Percentiles rank a stretch among this genome's conserved stretches.
Conservation (phyloP, 2,113 vertebrate genomes). For the Hylia prasina region DNA sequence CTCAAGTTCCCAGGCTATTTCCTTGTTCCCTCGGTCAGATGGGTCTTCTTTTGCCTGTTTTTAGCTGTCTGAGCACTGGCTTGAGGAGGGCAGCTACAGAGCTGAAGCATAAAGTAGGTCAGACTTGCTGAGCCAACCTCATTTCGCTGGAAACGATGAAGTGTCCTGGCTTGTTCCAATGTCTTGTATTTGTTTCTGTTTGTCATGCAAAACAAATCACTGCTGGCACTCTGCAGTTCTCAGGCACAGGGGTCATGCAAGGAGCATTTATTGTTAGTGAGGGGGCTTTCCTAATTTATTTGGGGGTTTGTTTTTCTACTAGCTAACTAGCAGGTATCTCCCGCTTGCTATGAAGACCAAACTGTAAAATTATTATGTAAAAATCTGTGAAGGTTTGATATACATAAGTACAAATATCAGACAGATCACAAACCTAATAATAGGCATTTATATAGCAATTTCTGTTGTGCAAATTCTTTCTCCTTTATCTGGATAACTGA, state of each 20-base stretch:
- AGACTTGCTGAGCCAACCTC: background rate
- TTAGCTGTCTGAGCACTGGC: background rate
- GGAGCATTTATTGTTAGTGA: background rate
- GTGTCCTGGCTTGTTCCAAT: background rate
- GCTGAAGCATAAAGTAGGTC: background rate
- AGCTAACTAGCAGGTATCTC: background rate
- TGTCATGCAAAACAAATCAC: background rate
- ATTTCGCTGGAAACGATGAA: background rate
- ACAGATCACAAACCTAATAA: background rate
- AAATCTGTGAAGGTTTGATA: background rate
- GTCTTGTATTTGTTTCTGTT: background rate
- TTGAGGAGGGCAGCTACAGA: background rate
- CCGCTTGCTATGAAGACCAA: background rate
- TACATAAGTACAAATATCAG: background rate
- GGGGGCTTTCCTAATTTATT: background rate
- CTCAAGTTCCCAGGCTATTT: background rate
- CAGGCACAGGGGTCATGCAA: background rate
- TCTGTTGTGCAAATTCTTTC: background rate
- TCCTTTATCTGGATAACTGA: background rate
- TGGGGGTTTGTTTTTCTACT: background rate
- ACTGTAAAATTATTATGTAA: background rate
- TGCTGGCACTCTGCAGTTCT: background rate
- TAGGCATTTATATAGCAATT: fast-evolving
- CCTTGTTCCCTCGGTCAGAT: background rate
- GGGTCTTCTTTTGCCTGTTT: background rate